Base-by-base conservation (phyloP, 2,888 invertebrate genomes). In the Mimas tiliae region DNA sequence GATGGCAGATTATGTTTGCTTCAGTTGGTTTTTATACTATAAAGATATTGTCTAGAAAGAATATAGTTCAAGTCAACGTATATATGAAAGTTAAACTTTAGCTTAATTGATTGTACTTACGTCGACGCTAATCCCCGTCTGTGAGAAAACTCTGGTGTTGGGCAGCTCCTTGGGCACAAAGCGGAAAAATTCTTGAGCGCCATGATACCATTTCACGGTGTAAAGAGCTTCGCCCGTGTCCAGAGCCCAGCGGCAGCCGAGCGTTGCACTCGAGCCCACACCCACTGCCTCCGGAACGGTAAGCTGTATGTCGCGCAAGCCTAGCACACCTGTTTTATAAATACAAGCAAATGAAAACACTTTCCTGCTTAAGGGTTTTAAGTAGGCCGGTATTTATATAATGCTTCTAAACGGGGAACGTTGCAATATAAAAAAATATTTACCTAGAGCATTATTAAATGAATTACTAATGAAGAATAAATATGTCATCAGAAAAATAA, bases 161-260 rank as follows among this genome's bases (percentile, higher is more conserved):
- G 97, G 97, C 74, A 96, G 88, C 82, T 97, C 97, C 84, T 97
- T 97, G n/a, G 97, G 97, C 75, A 97, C 95, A 84, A 95, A 97
- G 74, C 97, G 94, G 91, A 96, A 97, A 94, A 97, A 97, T 87
- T 97, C 97, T 73, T 95, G 94, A 9, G 94, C 89, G 1, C 96
- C 96, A 84, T 96, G 96, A 93, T 97, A 97, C 97, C 97, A 97
- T 88, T 97, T 97, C 74, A 97, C 96, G 47, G 96, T 96, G 89
- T 97, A 97, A 8, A 97, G 93, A 9, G 95, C 94, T 73, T 96
- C 96, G 6, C 93, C 93, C 6, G 95, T 94, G 82, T 96, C 96
- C 67, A 97, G 91, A 75, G 96, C 95, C 94, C 96, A 97, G 68
- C 94, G 94, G 86, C 97, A 97, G 74, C 95, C 95, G 70, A 97